Percentiles rank a stretch among this genome's conserved stretches.
Conservation (phyloP, 1,140 invertebrate species). For the Listronotus bonariensis region DNA sequence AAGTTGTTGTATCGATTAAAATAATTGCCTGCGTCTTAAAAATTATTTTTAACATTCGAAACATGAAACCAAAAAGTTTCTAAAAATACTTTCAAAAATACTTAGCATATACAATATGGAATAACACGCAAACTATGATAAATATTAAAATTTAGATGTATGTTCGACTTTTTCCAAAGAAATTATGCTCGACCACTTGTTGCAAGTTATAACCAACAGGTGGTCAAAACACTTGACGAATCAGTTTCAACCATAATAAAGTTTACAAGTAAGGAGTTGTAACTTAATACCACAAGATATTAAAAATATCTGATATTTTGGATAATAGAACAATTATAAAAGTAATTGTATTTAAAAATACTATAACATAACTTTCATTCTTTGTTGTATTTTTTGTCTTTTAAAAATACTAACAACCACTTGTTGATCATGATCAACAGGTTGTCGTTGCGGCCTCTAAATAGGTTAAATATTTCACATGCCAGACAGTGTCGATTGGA, state of each 20-base stretch:
- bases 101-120: constrained; percentile 4
- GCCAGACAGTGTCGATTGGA: neutral
- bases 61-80: constrained; percentile 19
- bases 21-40: constrained; percentile 29
- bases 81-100: constrained; percentile 25
- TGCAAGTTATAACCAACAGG: too few species aligned
- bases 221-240: too few species aligned
- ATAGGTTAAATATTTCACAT: constrained; percentile 13
- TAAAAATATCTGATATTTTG: too few species aligned
- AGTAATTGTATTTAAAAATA: too few species aligned
- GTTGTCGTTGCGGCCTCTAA: constrained; percentile 37
- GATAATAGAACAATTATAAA: too few species aligned
- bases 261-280: too few species aligned
- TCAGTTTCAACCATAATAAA: too few species aligned
- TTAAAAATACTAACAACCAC: constrained; percentile 32
- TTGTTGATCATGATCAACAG: constrained; percentile 48
- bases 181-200: too few species aligned
- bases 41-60: constrained; percentile 29
- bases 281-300: too few species aligned
- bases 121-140: constrained; percentile 2
- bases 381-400: too few species aligned
- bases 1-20: constrained; percentile 17
- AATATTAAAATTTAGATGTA: neutral
- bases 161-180: too few species aligned
- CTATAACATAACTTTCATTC: too few species aligned